These are phyloP conservation scores for Arctopsyche grandis DNA, from an alignment of 1,140 invertebrate genomes.

Conservation along the genomic window DNA sequence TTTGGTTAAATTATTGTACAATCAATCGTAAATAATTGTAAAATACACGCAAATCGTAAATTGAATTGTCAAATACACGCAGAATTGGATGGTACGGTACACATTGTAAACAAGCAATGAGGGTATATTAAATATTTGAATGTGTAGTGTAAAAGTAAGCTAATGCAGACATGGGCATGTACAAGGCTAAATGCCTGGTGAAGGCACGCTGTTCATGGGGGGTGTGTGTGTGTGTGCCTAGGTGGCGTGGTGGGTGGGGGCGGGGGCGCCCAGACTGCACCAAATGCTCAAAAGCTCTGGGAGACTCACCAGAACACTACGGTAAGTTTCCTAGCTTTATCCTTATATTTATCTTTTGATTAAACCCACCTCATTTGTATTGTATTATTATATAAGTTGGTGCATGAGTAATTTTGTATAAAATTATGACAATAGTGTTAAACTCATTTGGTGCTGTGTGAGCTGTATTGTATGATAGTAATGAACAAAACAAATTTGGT, in stretches of 20 bases:
- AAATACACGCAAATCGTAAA: too few relatives aligned
- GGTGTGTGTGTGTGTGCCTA: slow-evolving; percentile 51
- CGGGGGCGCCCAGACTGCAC: slow-evolving; percentile 60
- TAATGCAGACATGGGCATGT: slow-evolving; percentile 37
- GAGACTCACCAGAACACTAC: slow-evolving; percentile 63
- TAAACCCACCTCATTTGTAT: background rate
- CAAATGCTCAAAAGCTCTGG: slow-evolving; percentile 61
- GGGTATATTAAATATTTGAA: too few relatives aligned
- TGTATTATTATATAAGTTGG: background rate
- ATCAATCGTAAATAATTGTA: too few relatives aligned
- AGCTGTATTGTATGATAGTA: too few relatives aligned
- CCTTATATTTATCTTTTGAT: slow-evolving; percentile 3
- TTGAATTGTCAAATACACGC: too few relatives aligned
- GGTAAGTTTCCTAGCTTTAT: slow-evolving; percentile 60
- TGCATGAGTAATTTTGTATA: background rate
- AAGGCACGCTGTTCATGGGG: slow-evolving; percentile 46
- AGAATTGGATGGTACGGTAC: too few relatives aligned
- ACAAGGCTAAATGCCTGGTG: slow-evolving; percentile 34
- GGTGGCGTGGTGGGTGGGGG: slow-evolving; percentile 61
- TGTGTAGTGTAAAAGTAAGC: too few relatives aligned
- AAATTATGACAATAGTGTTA: background rate
- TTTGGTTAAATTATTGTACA: too few relatives aligned
- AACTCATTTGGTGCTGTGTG: background rate
- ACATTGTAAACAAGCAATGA: too few relatives aligned
- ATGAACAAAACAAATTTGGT: too few relatives aligned